Conservation (phyloP, 2,888 invertebrate species). For the Sericinus montela region DNA sequence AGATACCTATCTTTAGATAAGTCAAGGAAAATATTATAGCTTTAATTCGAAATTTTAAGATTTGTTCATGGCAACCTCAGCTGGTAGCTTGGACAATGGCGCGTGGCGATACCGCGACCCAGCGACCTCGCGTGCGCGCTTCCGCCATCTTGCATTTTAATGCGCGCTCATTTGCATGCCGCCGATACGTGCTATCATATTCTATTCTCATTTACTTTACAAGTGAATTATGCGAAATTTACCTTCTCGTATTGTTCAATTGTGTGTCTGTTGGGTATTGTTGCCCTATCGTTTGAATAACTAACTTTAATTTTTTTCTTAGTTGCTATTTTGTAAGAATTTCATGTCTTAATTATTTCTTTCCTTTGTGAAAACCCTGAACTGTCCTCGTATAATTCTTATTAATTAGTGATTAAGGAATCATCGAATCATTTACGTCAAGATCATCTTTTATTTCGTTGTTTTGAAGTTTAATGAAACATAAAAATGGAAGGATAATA, state of each 20-base stretch:
- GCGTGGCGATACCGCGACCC: constrained; percentile 73
- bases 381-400: no score
- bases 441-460: no score
- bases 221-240: constrained; percentile 19
- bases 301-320: background rate
- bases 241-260: constrained; percentile 26
- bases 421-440: no score
- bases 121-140: constrained; percentile 76
- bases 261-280: constrained; percentile 9
- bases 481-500: no score
- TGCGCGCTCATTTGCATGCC: constrained; percentile 66
- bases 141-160: constrained; percentile 77
- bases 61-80: constrained; percentile 31
- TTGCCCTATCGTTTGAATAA: background rate
- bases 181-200: constrained; percentile 69
- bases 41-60: background rate
- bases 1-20: no score
- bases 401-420: no score
- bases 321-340: background rate
- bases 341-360: no score
- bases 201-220: constrained; percentile 60
- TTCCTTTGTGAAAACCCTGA: no score
- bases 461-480: no score
- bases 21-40: no score
- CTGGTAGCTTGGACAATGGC: constrained; percentile 46